Percentiles rank a stretch among this genome's conserved stretches.
Evolutionary conservation across 2,888 invertebrate species (phyloP).

Genomic region (Eupeodes latifasciatus): DNA sequence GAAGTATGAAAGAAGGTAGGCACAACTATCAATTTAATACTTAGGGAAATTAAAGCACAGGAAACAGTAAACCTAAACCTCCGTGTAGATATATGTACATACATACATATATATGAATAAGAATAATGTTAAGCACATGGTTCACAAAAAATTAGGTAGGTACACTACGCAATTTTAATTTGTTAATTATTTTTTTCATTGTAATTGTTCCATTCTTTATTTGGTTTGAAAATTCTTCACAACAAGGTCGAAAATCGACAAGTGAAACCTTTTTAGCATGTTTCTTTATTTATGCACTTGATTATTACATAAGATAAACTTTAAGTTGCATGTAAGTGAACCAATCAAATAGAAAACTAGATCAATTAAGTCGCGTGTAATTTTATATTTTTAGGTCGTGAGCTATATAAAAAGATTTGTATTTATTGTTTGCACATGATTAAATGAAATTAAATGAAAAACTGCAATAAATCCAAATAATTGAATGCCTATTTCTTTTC

Average conservation of each 20-base stretch:
- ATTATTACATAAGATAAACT: conserved; percentile 72
- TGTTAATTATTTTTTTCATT: neutral
- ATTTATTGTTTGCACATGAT: neutral
- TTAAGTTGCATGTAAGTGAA: conserved; percentile 58
- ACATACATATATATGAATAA: neutral
- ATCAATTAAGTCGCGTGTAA: conserved; percentile 32
- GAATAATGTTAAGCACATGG: conserved; percentile 55
- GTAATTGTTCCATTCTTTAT: neutral
- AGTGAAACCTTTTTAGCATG: conserved; percentile 25
- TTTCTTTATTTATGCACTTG: conserved; percentile 41
- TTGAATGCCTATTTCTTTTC: conserved; percentile 43
- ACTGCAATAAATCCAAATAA: conserved; percentile 4
- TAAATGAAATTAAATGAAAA: neutral
- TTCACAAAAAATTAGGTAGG: neutral
- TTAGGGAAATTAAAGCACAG: conserved; percentile 45
- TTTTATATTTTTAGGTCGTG: conserved; percentile 43
- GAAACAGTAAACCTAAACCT: conserved; percentile 26
- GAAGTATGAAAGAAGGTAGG: neutral
- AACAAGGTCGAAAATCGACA: neutral
- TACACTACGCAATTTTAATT: neutral
- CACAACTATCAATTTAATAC: neutral
- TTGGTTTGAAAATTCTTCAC: conserved; percentile 1
- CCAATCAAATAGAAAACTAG: conserved; percentile 35
- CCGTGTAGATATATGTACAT: too few relatives aligned
- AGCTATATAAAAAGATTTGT: conserved; percentile 10